phyloP scores from a whole-genome alignment of 2,113 vertebrate genomes.

The Grammatotria lemairii region DNA sequence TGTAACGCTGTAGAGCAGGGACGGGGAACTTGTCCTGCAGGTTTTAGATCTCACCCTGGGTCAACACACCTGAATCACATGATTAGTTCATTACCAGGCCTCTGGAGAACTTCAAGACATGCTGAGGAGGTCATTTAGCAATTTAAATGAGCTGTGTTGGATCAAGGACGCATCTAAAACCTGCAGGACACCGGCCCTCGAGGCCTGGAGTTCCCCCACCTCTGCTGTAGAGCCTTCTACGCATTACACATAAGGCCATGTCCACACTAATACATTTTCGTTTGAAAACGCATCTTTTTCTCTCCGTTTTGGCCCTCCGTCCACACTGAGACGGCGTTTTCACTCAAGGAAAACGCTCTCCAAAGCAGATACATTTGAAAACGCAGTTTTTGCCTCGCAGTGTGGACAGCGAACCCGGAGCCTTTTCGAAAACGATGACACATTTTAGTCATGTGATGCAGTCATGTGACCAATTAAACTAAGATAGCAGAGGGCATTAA shows the following conservation, averaged over 20 bases:
- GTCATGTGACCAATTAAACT: background rate
- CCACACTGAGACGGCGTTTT: background rate
- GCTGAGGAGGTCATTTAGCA: background rate
- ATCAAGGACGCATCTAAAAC: background rate
- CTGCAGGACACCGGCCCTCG: background rate
- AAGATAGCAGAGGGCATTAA: background rate
- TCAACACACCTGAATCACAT: background rate
- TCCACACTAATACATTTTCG: fast-evolving
- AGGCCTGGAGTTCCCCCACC: background rate
- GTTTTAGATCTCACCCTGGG: background rate
- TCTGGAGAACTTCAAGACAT: background rate
- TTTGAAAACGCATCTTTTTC: background rate
- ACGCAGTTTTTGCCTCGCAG: fast-evolving
- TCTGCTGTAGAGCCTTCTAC: background rate
- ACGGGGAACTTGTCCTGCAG: background rate
- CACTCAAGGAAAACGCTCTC: background rate
- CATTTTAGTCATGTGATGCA: background rate
- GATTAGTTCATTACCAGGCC: background rate
- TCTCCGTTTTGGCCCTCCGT: background rate
- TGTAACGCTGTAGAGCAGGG: background rate
- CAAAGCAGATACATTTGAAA: background rate
- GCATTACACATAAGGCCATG: background rate
- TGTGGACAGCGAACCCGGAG: background rate
- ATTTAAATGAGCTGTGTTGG: background rate
- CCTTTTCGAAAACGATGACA: background rate